Conservation (phyloP, 2,797 vertebrate species). For the Ctenosaura bakeri region DNA sequence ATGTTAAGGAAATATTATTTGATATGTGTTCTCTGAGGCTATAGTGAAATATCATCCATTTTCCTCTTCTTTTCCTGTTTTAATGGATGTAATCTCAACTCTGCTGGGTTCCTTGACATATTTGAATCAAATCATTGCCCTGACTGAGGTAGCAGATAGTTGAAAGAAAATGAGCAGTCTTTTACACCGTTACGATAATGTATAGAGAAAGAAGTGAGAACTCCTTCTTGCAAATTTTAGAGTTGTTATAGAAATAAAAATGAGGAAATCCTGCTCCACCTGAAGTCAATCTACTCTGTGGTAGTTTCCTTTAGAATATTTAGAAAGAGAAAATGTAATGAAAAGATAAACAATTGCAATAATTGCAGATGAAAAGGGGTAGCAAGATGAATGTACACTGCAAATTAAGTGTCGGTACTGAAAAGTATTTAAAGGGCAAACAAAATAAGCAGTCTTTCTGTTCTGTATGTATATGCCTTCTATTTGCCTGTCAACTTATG, state of each 20-base stretch:
- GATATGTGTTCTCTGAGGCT: slow-evolving; percentile 69
- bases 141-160: slow-evolving; percentile 67
- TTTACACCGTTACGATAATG: slow-evolving; percentile 67
- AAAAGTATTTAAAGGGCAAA: slow-evolving; percentile 34
- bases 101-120: slow-evolving; percentile 66
- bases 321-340: slow-evolving; percentile 11
- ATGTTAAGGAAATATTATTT: slow-evolving; percentile 74
- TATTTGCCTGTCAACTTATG: no score
- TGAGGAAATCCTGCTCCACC: slow-evolving; percentile 35
- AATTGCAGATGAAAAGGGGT: not conserved
- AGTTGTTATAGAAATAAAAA: slow-evolving; percentile 51
- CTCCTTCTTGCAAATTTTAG: slow-evolving; percentile 38
- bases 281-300: slow-evolving; percentile 18
- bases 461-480: slow-evolving; percentile 2
- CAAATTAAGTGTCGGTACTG: slow-evolving; percentile 25
- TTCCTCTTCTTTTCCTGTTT: slow-evolving; percentile 62
- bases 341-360: not conserved
- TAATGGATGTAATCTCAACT: slow-evolving; percentile 69
- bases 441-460: slow-evolving; percentile 9
- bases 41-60: slow-evolving; percentile 68
- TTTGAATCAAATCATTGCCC: slow-evolving; percentile 71
- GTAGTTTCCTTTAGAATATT: slow-evolving; percentile 1
- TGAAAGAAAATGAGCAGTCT: slow-evolving; percentile 63
- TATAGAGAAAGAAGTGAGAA: slow-evolving; percentile 48
- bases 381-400: slow-evolving; percentile 22